These are phyloP conservation scores for Nerophis ophidion DNA, from an alignment of 2,113 vertebrate genomes.

Conservation along the genomic window DNA sequence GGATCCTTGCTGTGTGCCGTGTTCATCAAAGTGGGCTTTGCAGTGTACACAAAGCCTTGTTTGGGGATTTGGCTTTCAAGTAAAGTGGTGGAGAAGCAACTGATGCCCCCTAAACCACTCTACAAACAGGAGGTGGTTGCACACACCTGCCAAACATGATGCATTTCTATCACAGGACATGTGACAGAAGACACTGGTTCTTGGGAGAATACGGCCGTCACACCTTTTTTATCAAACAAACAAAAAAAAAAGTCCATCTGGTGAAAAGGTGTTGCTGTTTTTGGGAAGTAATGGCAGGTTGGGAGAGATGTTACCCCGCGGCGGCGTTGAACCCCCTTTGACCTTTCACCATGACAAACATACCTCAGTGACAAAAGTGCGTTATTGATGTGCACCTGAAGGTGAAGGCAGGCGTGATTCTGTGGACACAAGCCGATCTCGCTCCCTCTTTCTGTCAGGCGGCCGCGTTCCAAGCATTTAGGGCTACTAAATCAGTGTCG, in stretches of 20 bases:
- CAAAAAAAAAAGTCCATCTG: slow-evolving; percentile 35
- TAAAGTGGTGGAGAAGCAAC: slow-evolving; percentile 43
- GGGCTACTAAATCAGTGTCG: slow-evolving; percentile 53
- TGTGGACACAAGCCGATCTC: slow-evolving; percentile 40
- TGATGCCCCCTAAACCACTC: slow-evolving; percentile 53
- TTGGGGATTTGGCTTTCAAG: slow-evolving; percentile 57
- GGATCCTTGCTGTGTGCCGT: slow-evolving; percentile 49
- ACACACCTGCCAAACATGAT: neutral
- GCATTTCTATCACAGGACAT: slow-evolving; percentile 1
- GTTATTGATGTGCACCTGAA: slow-evolving; percentile 65
- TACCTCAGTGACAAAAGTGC: slow-evolving; percentile 59
- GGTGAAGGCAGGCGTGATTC: slow-evolving; percentile 54
- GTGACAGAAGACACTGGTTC: too few species aligned
- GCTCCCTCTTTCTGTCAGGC: neutral
- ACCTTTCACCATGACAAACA: slow-evolving; percentile 56
- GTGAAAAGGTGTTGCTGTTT: slow-evolving; percentile 38
- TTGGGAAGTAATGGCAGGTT: slow-evolving; percentile 57
- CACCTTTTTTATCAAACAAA: slow-evolving; percentile 9
- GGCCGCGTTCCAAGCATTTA: neutral
- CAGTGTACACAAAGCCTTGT: slow-evolving; percentile 53
- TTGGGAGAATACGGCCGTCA: too few species aligned
- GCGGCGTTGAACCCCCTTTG: slow-evolving; percentile 51
- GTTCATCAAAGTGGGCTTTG: slow-evolving; percentile 65
- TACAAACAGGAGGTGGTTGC: slow-evolving; percentile 44
- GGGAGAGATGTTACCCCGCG: slow-evolving; percentile 55